Conservation (phyloP, 2,888 invertebrate genomes). For the Ornithoptera priamus region DNA sequence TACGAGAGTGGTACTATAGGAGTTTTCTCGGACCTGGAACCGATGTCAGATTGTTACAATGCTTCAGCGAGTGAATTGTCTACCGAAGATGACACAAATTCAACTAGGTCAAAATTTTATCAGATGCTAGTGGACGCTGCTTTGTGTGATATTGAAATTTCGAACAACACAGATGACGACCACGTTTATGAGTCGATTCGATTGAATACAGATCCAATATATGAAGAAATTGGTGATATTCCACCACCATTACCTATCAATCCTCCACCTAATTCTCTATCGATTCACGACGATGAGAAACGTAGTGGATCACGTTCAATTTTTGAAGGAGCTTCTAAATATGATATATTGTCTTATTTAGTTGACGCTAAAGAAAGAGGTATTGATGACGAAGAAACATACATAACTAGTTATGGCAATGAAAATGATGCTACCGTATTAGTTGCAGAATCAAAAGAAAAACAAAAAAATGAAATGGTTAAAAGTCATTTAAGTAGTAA, state of each 20-base stretch:
- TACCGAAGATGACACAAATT: constrained; percentile 82
- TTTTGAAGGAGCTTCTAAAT: constrained; percentile 91
- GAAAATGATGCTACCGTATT: constrained; percentile 74
- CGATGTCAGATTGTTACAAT: constrained; percentile 86
- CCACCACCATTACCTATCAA: constrained; percentile 89
- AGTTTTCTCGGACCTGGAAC: constrained; percentile 76
- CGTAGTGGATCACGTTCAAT: constrained; percentile 84
- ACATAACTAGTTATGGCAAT: constrained; percentile 81
- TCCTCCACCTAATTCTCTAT: constrained; percentile 86
- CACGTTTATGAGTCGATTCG: constrained; percentile 88
- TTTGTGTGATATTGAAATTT: constrained; percentile 83
- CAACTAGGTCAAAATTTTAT: constrained; percentile 85
- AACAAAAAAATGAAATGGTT: constrained; percentile 68
- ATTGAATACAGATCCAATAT: constrained; percentile 85
- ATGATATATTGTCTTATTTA: constrained; percentile 93
- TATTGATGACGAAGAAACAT: constrained; percentile 85
- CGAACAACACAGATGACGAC: constrained; percentile 81
- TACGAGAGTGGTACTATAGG: constrained; percentile 81
- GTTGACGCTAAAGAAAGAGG: constrained; percentile 92
- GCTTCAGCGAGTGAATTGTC: constrained; percentile 84
- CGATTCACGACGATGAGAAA: constrained; percentile 85
- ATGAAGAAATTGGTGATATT: constrained; percentile 87
- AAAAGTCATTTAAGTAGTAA: constrained; percentile 82
- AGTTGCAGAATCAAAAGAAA: constrained; percentile 78
- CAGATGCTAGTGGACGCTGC: constrained; percentile 86